Evolutionary conservation across 1,140 invertebrate genomes (phyloP).

Genomic region (Drosophila kepulauana): DNA sequence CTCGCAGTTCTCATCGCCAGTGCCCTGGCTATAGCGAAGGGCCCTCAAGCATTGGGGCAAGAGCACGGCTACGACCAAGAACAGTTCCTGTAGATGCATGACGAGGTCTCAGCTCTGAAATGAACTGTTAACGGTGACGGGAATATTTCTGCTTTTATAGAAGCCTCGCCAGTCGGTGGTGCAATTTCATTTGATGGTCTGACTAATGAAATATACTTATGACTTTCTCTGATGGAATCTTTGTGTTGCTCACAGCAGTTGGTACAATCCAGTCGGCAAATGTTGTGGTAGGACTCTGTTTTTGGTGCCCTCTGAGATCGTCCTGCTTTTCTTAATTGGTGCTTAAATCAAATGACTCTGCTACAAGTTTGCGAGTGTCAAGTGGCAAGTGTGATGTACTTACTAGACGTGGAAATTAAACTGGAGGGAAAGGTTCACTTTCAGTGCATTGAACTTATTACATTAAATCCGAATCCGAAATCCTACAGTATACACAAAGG

Average conservation of each 20-base stretch:
- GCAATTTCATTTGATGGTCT: slow-evolving; percentile 56
- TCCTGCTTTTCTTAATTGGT: slow-evolving; percentile 60
- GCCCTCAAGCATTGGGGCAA: slow-evolving; percentile 66
- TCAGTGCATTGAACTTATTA: neutral
- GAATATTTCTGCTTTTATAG: slow-evolving; percentile 56
- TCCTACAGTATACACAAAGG: too few relatives aligned
- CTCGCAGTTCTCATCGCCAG: slow-evolving; percentile 89
- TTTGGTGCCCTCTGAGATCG: slow-evolving; percentile 17
- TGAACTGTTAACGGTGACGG: slow-evolving; percentile 48
- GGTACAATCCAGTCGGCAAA: slow-evolving; percentile 38
- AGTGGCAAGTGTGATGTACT: slow-evolving; percentile 8
- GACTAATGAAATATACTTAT: slow-evolving; percentile 64
- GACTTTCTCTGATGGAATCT: slow-evolving; percentile 64
- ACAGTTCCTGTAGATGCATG: slow-evolving; percentile 71
- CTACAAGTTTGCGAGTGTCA: slow-evolving; percentile 26
- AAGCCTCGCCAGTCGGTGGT: neutral
- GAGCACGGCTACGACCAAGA: slow-evolving; percentile 59
- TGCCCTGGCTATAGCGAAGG: slow-evolving; percentile 77
- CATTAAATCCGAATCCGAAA: too few relatives aligned
- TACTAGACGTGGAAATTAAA: neutral
- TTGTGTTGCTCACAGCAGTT: slow-evolving; percentile 67
- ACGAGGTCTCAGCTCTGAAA: slow-evolving; percentile 21
- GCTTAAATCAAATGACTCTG: slow-evolving; percentile 72
- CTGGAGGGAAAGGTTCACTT: neutral
- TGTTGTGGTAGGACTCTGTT: slow-evolving; percentile 53